These are phyloP conservation scores for Azemiops feae DNA, from an alignment of 2,113 vertebrate genomes.

Conservation along the genomic window DNA sequence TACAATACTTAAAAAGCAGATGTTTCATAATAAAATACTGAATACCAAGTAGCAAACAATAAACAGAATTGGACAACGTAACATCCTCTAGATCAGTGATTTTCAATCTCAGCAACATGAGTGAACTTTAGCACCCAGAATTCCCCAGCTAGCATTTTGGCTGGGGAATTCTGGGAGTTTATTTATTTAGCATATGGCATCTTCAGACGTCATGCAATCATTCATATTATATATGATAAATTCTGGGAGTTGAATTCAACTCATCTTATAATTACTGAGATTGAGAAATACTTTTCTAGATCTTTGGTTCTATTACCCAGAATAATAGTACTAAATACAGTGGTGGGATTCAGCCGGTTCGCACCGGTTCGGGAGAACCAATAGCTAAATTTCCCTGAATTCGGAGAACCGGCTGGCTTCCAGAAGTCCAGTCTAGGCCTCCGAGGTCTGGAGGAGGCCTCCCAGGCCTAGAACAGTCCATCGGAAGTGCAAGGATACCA, in stretches of 20 bases:
- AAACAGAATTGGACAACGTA: not conserved
- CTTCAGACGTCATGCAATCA: no score
- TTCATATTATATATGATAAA: not conserved
- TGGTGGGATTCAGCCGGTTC: no score
- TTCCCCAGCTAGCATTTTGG: not conserved
- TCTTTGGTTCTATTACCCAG: not conserved
- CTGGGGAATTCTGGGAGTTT: not conserved
- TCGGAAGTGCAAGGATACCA: no score
- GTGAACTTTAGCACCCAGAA: not conserved
- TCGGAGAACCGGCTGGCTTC: no score
- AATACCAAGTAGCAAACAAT: not conserved
- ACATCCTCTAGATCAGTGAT: not conserved
- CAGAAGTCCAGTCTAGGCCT: no score
- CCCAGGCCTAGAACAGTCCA: no score
- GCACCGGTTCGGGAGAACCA: no score
- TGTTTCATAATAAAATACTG: not conserved
- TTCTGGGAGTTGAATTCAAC: not conserved
- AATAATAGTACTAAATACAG: not conserved
- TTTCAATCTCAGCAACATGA: not conserved
- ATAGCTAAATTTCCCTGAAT: no score
- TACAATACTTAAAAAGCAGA: not conserved
- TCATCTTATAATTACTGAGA: not conserved
- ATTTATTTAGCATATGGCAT: no score
- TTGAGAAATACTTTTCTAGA: not conserved
- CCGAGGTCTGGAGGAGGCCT: no score